Evolutionary conservation across 2,888 invertebrate genomes (phyloP), one percentile per base, ranked within the genome.

Genomic region (Himalopsyche anomala): DNA sequence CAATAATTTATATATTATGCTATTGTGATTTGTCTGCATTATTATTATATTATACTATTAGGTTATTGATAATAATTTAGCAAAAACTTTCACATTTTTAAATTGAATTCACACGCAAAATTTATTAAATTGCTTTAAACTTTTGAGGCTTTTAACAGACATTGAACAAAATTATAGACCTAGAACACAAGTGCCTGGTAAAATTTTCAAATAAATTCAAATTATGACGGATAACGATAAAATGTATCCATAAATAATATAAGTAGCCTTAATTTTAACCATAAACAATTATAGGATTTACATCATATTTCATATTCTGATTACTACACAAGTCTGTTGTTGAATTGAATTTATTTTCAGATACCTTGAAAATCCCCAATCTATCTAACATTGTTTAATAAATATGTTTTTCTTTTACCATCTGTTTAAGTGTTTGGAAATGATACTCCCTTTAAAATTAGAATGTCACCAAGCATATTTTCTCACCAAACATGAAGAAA

Each of bases 61-160:
- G 38, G 12, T 19, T 74, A 74, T 12, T 74, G 38, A 74, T 19
- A 74, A 38, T 74, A n/a, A 36, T 74, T 74, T 74, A 74, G 28
- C 12, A 17, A 74, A 74, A 74, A 74, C 38, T 74, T 28, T 74
- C 38, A 74, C 28, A 74, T 74, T 74, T 74, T 36, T 28, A 12
- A 74, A 74, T 28, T 36, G 12, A 69, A 69, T 69, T 69, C 8
- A 28, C 6, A 9, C 12, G 36, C 19, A 6, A 69, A 28, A 69
- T 15, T 38, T 4, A 5, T 51, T 51, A 51, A 51, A 15, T 51
- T 15, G 51, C 51, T 6, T 6, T 15, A 15, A 51, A 15, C 12
- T 51, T 51, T 51, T 51, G 42, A 28, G 19, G 62, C 17, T 56
- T 56, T 56, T 56, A 9, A 56, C 17, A 17, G n/a, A 62, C 28